Evolutionary conservation across 2,797 vertebrate species (phyloP).

Genomic region (Martes flavigula): DNA sequence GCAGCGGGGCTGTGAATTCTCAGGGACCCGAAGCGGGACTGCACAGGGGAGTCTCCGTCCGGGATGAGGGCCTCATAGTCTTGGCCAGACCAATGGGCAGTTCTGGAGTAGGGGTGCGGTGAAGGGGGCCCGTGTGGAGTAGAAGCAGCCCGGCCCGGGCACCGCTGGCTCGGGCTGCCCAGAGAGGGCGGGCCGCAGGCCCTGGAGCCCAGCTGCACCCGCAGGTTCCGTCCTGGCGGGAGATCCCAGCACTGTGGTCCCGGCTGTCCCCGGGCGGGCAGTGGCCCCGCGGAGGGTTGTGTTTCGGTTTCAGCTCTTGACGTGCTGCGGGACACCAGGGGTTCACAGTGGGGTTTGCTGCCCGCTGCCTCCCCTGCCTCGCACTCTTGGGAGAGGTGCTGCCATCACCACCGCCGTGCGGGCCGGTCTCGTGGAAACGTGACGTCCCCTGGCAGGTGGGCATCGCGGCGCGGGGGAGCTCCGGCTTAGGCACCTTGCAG

Average conservation of each 20-base stretch:
- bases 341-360: background rate
- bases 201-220: rapidly evolving
- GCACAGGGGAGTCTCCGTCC: too few species aligned
- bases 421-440: background rate
- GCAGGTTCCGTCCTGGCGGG: background rate
- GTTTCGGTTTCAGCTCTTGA: background rate
- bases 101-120: background rate
- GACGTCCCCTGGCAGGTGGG: rapidly evolving
- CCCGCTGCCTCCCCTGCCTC: background rate
- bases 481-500: rapidly evolving
- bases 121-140: rapidly evolving
- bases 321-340: background rate
- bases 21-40: background rate
- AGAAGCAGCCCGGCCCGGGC: background rate
- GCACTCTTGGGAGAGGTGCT: background rate
- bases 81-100: rapidly evolving
- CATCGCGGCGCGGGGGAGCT: rapidly evolving
- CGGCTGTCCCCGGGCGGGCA: rapidly evolving
- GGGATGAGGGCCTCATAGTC: background rate
- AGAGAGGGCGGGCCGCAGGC: background rate
- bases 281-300: background rate
- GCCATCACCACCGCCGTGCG: background rate
- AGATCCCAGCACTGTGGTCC: rapidly evolving
- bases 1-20: background rate
- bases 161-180: background rate